Evolutionary conservation across 2,113 vertebrate species (phyloP), one percentile per base, ranked within the genome.

Genomic region (Rafetus swinhoei): DNA sequence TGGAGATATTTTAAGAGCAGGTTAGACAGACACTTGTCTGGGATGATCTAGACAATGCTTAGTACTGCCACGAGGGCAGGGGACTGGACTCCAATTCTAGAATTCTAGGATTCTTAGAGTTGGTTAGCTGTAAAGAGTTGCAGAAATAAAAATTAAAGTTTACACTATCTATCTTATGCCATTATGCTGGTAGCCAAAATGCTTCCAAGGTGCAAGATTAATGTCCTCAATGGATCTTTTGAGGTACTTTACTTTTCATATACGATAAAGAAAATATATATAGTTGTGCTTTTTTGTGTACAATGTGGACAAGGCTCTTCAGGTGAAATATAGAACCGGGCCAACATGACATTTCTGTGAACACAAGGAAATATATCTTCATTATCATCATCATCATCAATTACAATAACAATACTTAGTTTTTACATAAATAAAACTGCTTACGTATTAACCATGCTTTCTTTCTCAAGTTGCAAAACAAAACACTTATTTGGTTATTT

Each of bases 381-480:
- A 3, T 4, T 32, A 74, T 72, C 16, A n/a, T 29, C 32, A 72
- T 35, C 18, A n/a, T 39, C 39, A 39, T 39, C 39, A 39, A 39
- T 39, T 39, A 39, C 39, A 39, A 11, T 18, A 83, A 86, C 87
- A 87, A 84, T 79, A 1, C 1, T 18, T 84, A 29, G 14, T 1
- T 93, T 35, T 87, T 18, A 88, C 88, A 93, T 85, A 85, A 94
- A 79, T 22, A 85, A 79, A 90, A 29, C 5, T 16, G 3, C 77
- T 79, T 90, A 60, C 80, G 95, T 56, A 3, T 35, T 4, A 92
- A 85, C 22, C 54, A 56, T 29, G 2, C 45, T 29, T 4, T 53
- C 25, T 82, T 91, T 92, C 32, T 90, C 27, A 24, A 57, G 29
- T 85, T 88, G 62, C 35, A 95, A 95, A 95, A 87, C 35, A 59